A percentile compares a stretch with the other conserved stretches of the same genome.
These are phyloP conservation scores for Alloplasta piceator DNA, from an alignment of 2,888 invertebrate species.

Conservation along the genomic window DNA sequence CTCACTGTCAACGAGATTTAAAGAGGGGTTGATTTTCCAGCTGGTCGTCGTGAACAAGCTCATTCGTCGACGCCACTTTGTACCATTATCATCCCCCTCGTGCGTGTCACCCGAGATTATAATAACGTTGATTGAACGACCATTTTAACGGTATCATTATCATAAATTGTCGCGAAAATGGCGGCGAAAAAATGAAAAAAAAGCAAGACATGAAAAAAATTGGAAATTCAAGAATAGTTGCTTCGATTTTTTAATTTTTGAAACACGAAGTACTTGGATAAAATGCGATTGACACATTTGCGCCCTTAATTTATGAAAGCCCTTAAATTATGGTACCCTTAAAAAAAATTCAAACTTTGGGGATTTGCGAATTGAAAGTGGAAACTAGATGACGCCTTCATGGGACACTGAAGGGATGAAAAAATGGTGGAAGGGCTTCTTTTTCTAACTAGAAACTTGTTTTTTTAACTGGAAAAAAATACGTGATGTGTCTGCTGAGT, in stretches of 20 bases:
- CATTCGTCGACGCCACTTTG: too few relatives aligned
- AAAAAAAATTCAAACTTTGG: too few relatives aligned
- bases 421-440: neutral
- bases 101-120: neutral
- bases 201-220: neutral
- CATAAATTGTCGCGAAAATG: neutral
- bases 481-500: neutral
- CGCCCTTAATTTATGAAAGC: too few relatives aligned
- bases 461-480: neutral
- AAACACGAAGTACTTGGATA: too few relatives aligned
- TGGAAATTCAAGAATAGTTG: too few relatives aligned
- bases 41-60: neutral
- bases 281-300: too few relatives aligned
- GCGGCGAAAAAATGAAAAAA: neutral
- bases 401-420: neutral
- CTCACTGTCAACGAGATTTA: conserved; percentile 3
- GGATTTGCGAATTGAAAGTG: too few relatives aligned
- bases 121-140: neutral
- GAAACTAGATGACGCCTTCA: conserved; percentile 1
- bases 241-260: too few relatives aligned
- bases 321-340: too few relatives aligned
- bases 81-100: too few relatives aligned
- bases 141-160: neutral
- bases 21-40: conserved; percentile 22
- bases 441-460: neutral